Percentiles rank a stretch among this genome's conserved stretches.
Evolutionary conservation across 2,797 vertebrate species (phyloP).

Genomic region (Myotis planiceps): DNA sequence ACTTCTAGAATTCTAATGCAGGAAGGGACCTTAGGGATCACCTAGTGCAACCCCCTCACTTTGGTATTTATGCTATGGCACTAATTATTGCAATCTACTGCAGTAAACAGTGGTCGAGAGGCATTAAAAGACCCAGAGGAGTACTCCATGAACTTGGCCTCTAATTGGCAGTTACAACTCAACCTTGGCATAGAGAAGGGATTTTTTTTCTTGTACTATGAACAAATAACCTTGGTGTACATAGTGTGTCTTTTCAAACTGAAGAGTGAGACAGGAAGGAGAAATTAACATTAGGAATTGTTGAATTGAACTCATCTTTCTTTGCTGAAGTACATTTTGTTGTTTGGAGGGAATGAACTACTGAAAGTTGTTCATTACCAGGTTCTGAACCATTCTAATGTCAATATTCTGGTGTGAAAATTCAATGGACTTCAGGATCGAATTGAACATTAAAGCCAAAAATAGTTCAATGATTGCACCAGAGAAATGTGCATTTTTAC

Average conservation of each 20-base stretch:
- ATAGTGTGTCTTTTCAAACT: not conserved
- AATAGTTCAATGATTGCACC: not conserved
- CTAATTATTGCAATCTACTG: conserved; percentile 60
- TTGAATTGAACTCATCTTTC: not conserved
- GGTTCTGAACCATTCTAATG: not conserved
- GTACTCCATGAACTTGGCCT: not conserved
- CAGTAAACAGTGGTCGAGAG: conserved; percentile 5
- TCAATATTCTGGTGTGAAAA: not conserved
- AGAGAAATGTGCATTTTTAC: conserved; percentile 22
- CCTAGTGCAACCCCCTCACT: conserved; percentile 33
- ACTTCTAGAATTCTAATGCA: conserved; percentile 20
- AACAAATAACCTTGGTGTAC: conserved; percentile 27
- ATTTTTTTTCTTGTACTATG: not conserved
- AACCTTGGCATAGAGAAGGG: conserved; percentile 1
- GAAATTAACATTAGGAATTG: not conserved
- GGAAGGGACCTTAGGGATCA: conserved; percentile 42
- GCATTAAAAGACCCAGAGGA: conserved; percentile 24
- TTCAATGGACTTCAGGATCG: not conserved
- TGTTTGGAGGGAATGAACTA: not conserved
- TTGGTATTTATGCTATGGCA: conserved; percentile 40
- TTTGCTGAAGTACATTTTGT: not conserved
- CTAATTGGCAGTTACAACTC: conserved; percentile 65
- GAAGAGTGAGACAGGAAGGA: not conserved
- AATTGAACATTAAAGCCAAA: not conserved
- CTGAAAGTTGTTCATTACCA: not conserved